Percentiles rank a stretch among this genome's conserved stretches.
These are phyloP conservation scores for Globia sparganii DNA, from an alignment of 2,888 invertebrate genomes.

Conservation along the genomic window DNA sequence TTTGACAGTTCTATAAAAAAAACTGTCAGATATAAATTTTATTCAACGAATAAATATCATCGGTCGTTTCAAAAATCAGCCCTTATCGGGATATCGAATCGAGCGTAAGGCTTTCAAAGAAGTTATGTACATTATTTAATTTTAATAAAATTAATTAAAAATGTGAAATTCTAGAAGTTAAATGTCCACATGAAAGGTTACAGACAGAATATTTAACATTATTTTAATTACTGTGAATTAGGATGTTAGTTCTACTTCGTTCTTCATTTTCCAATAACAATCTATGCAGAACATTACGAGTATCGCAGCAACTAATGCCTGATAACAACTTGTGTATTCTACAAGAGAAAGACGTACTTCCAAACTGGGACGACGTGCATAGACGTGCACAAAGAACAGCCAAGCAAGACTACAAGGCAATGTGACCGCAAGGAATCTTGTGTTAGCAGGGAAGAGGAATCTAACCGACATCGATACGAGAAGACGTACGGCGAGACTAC, in stretches of 20 bases:
- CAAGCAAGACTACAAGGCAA: constrained; percentile 24
- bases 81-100: too few relatives aligned
- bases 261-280: background rate
- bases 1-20: too few relatives aligned
- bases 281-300: background rate
- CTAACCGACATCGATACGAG: constrained; percentile 24
- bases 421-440: constrained; percentile 39
- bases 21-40: too few relatives aligned
- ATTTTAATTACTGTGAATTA: background rate
- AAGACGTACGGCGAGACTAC: constrained; percentile 28
- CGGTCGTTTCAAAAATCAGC: too few relatives aligned
- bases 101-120: too few relatives aligned
- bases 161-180: too few relatives aligned
- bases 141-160: too few relatives aligned
- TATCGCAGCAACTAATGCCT: background rate
- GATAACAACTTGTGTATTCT: constrained; percentile 1
- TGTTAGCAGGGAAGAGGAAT: constrained; percentile 43
- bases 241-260: background rate
- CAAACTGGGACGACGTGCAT: constrained; percentile 11
- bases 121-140: too few relatives aligned
- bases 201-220: too few relatives aligned
- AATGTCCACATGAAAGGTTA: too few relatives aligned
- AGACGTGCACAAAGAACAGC: constrained; percentile 21
- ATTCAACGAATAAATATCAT: too few relatives aligned
- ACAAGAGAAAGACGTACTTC: constrained; percentile 9